phyloP scores from a whole-genome alignment of 2,113 vertebrate genomes.

The Pardalotus punctatus region DNA sequence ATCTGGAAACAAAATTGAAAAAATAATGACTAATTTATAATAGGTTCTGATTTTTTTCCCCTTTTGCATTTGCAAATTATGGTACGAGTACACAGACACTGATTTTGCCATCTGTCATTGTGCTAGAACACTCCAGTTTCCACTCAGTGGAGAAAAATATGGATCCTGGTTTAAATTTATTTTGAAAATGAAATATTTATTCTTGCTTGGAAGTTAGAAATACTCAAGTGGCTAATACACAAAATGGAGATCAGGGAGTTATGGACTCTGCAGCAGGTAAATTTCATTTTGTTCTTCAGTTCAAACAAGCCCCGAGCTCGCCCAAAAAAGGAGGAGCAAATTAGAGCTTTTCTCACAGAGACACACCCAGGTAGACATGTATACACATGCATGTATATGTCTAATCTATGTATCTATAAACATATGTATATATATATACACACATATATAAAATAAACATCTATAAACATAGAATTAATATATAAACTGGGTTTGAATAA shows the following conservation, averaged over 20 bases:
- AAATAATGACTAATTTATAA: conserved; percentile 1
- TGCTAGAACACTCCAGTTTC: not conserved
- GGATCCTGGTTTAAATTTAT: not conserved
- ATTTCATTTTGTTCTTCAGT: not conserved
- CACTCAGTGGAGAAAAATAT: not conserved
- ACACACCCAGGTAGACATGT: not conserved
- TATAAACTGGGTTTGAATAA: not conserved
- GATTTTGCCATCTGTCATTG: not conserved
- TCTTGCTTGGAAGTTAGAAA: not conserved
- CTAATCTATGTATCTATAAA: not conserved
- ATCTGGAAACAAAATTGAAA: not conserved
- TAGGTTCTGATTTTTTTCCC: not conserved
- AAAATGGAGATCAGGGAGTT: not conserved
- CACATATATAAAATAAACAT: not conserved
- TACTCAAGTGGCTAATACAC: not conserved
- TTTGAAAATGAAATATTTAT: not conserved
- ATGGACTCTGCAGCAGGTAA: not conserved
- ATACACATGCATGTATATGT: not conserved
- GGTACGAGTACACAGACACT: not conserved
- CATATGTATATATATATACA: no score
- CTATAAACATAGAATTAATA: not conserved
- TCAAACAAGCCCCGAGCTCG: rapidly evolving
- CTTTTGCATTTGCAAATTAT: not conserved
- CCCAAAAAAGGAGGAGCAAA: not conserved
- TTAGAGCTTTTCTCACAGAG: not conserved